Conservation (phyloP, 2,888 invertebrate genomes). For the Apoda limacodes region DNA sequence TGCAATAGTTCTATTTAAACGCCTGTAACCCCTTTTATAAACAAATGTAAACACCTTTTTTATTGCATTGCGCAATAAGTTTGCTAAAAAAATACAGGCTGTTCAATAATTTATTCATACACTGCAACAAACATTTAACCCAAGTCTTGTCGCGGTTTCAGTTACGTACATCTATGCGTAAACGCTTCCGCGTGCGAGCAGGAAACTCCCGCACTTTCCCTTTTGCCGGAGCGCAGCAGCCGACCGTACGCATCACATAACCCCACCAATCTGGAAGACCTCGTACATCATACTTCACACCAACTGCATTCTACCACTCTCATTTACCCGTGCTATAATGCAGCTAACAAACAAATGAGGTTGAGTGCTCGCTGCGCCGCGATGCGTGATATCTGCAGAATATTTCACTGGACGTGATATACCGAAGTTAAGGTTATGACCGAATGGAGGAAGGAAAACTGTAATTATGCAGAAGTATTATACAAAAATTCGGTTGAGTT, state of each 20-base stretch:
- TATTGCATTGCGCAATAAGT: too few relatives aligned
- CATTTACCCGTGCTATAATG: slow-evolving; percentile 39
- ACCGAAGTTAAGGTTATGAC: slow-evolving; percentile 31
- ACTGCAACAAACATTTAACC: slow-evolving; percentile 15
- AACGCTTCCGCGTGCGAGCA: slow-evolving; percentile 64
- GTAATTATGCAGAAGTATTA: too few relatives aligned
- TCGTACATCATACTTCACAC: slow-evolving; percentile 17
- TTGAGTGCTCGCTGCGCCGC: slow-evolving; percentile 49
- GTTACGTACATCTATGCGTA: slow-evolving; percentile 44
- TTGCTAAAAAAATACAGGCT: too few relatives aligned
- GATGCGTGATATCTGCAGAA: slow-evolving; percentile 53
- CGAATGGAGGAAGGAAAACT: too few relatives aligned
- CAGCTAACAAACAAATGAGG: slow-evolving; percentile 59
- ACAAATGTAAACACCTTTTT: too few relatives aligned
- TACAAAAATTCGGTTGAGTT: neutral
- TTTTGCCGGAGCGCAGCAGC: slow-evolving; percentile 66
- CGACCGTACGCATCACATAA: slow-evolving; percentile 53
- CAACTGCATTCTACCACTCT: slow-evolving; percentile 14
- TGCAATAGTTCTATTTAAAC: too few relatives aligned
- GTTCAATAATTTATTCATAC: too few relatives aligned
- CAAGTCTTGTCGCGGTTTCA: slow-evolving; percentile 35
- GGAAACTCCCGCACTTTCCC: slow-evolving; percentile 63
- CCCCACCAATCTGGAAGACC: slow-evolving; percentile 29
- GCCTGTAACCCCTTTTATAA: too few relatives aligned
- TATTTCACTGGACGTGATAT: slow-evolving; percentile 29